Percentiles rank a stretch among this genome's conserved stretches.
Evolutionary conservation across 2,113 vertebrate genomes (phyloP).

Genomic region (Varanus salvator): DNA sequence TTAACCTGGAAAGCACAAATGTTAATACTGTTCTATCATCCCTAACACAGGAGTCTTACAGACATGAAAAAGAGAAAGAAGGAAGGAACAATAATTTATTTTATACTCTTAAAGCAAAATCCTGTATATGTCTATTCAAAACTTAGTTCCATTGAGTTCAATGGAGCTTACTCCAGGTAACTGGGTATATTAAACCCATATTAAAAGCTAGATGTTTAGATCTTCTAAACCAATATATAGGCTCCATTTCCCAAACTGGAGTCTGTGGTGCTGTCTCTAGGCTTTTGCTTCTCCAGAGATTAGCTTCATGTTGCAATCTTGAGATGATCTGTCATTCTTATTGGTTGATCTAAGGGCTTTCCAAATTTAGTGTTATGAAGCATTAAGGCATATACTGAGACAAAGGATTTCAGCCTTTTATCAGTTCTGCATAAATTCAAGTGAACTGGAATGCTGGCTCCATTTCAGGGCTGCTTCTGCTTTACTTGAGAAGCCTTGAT

Average conservation of each 20-base stretch:
- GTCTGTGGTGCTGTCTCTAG: background rate
- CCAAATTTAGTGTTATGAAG: no score
- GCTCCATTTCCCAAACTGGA: background rate
- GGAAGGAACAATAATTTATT: background rate
- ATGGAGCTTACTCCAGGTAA: background rate
- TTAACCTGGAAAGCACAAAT: background rate
- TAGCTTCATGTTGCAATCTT: background rate
- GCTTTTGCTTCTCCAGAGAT: background rate
- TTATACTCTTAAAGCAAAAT: background rate
- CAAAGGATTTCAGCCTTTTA: background rate
- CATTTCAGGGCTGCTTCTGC: background rate
- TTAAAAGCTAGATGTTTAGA: background rate
- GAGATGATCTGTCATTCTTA: background rate
- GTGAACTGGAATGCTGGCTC: constrained; percentile 1
- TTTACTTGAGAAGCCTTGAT: background rate
- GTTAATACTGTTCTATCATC: background rate
- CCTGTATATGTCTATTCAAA: background rate
- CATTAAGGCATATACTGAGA: background rate
- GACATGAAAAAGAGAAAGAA: background rate
- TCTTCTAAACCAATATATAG: background rate
- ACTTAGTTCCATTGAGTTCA: background rate
- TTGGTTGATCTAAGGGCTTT: background rate
- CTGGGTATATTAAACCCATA: background rate
- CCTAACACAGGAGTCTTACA: background rate
- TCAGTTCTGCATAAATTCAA: background rate